These are phyloP conservation scores for Neria commutata DNA, from an alignment of 2,888 invertebrate genomes.

Conservation along the genomic window DNA sequence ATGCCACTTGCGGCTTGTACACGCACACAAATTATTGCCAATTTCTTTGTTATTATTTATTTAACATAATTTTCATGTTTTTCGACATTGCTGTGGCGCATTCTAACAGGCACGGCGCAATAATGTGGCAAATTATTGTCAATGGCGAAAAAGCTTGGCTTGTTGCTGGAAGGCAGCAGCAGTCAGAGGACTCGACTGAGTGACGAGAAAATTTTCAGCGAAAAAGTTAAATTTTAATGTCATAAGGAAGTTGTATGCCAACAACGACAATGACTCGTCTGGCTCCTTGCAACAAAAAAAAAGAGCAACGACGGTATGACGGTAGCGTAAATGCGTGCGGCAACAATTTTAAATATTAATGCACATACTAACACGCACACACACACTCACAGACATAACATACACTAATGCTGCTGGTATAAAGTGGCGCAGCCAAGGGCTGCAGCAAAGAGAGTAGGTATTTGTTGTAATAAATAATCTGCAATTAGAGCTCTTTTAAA, in stretches of 20 bases:
- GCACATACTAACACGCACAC: neutral
- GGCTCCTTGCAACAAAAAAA: neutral
- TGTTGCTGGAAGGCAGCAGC: no score
- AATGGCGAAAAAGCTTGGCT: neutral
- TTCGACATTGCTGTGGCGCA: no score
- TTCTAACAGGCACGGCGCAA: no score
- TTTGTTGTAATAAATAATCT: no score
- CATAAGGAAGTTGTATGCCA: slow-evolving; percentile 11
- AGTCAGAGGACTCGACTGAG: no score
- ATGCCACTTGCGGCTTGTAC: neutral
- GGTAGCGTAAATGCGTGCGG: slow-evolving; percentile 7
- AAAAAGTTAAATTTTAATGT: slow-evolving; percentile 16
- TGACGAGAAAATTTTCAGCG: neutral
- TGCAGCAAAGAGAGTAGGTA: neutral
- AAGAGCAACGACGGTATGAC: neutral
- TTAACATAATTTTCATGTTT: neutral
- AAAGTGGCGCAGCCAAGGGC: neutral
- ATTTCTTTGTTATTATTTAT: neutral
- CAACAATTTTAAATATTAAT: slow-evolving; percentile 19
- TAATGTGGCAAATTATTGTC: slow-evolving; percentile 6
- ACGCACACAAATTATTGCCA: neutral
- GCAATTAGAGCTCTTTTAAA: no score
- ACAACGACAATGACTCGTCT: neutral
- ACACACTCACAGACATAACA: no score
- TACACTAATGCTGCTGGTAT: neutral